A percentile compares a stretch with the other conserved stretches of the same genome.
These are phyloP conservation scores for Cephus sareptanus DNA, from an alignment of 2,888 invertebrate genomes.

Conservation along the genomic window DNA sequence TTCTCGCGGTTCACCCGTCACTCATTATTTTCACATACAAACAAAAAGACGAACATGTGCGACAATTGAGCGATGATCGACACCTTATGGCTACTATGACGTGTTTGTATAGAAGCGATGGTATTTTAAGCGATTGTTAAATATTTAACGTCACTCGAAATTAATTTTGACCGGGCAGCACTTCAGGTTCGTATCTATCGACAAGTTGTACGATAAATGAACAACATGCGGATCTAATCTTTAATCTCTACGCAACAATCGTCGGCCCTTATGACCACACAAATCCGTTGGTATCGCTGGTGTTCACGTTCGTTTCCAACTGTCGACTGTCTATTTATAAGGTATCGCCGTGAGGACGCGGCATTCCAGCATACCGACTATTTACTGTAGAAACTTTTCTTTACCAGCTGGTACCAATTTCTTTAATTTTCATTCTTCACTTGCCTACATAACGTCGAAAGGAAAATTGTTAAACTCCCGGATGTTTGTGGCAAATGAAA, in stretches of 20 bases:
- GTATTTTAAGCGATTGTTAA: not conserved
- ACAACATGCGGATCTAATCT: not conserved
- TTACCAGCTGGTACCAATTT: not conserved
- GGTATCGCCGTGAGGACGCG: slow-evolving; percentile 16
- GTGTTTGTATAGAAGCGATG: not conserved
- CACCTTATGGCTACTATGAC: not conserved
- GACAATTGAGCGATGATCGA: not conserved
- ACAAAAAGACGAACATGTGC: not conserved
- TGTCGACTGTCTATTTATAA: slow-evolving; percentile 16
- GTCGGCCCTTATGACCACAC: not conserved
- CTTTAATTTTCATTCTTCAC: not conserved
- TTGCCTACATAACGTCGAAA: not conserved
- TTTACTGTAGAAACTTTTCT: not conserved
- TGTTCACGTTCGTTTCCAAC: slow-evolving; percentile 4
- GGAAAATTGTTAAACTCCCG: no score
- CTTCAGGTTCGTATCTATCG: not conserved
- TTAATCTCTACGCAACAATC: not conserved
- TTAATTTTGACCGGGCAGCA: not conserved
- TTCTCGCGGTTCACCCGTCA: not conserved
- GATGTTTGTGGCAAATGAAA: no score
- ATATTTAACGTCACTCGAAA: not conserved
- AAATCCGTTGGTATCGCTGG: not conserved
- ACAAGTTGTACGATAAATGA: not conserved
- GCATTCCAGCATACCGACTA: slow-evolving; percentile 15
- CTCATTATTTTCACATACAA: not conserved